Base-by-base conservation (phyloP, 2,113 vertebrate species). In the Sceloporus undulatus region DNA sequence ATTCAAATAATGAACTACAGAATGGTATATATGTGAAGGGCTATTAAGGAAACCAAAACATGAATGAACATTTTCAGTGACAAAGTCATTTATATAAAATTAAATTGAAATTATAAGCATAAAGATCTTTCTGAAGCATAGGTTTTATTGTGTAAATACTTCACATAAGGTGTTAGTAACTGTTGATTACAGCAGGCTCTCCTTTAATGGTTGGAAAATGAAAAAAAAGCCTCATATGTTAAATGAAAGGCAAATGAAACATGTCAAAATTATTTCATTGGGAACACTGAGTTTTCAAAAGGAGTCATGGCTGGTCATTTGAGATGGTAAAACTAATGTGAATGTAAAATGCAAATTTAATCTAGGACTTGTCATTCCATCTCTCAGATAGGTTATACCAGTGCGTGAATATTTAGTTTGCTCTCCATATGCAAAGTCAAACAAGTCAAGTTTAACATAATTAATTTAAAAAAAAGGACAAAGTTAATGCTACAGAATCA, bases 1-100 rank as follows among this genome's bases (percentile, higher is more conserved):
- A 62, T 79, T 89, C 90, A 92, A 90, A 93, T 88, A 94, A 85
- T 91, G 85, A 94, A 92, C 92, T 89, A 91, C 88, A 90, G 94
- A 94, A 87, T 68, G 87, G 73, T 91, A 91, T 88, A 85, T 88
- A 90, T 84, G 87, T 25, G 92, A 95, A 96, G 89, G 87, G 48
- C 88, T 90, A 90, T 85, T 91, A 75, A 48, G 92, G 93, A 94
- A 95, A 94, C 89, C 93, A 91, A 95, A 95, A 91, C 91, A 93
- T 78, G 94, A 93, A 87, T 79, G 91, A 62, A 91, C 62, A 90
- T 91, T 93, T 95, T 90, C 92, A 94, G 87, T 76, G 85, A 74
- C 91, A 91, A 86, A 82, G 90, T 93, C 88, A 85, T 89, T 89
- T 73, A 54, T 87, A 89, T 84, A 94, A 94, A 94, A 95, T 91